These are phyloP conservation scores for Anarhynchus alexandrinus DNA, from an alignment of 2,113 vertebrate species.

Conservation along the genomic window DNA sequence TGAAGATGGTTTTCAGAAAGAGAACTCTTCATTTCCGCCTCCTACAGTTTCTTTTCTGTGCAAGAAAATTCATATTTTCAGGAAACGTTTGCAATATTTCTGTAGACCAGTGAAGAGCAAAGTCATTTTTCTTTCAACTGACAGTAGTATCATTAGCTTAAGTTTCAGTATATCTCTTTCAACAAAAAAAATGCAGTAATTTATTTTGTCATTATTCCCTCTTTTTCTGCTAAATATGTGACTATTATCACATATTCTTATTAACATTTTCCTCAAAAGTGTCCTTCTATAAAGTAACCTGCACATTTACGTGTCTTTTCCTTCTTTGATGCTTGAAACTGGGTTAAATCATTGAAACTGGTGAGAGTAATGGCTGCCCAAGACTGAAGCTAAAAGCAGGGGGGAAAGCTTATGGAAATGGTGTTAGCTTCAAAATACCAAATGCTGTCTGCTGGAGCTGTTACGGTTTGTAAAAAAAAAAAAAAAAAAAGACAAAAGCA, in stretches of 20 bases:
- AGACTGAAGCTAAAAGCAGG: neutral
- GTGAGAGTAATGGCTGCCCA: neutral
- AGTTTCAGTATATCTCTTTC: neutral
- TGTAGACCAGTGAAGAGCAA: neutral
- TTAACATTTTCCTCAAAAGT: neutral
- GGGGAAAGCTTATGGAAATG: neutral
- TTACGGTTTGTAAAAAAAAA: neutral
- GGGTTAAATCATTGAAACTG: neutral
- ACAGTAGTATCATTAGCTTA: neutral
- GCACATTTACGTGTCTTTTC: neutral
- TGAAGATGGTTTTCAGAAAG: neutral
- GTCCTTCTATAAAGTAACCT: neutral
- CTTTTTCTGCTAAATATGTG: neutral
- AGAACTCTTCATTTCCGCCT: neutral
- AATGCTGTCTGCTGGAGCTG: neutral
- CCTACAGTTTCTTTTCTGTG: neutral
- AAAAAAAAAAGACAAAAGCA: neutral
- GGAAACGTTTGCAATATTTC: neutral
- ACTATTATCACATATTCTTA: neutral
- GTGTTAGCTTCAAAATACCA: neutral
- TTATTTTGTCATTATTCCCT: neutral
- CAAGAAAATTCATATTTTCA: neutral
- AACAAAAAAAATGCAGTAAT: neutral
- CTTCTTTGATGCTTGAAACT: neutral
- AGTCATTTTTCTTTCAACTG: neutral